Evolutionary conservation across 1,140 invertebrate species (phyloP).

Genomic region (Temnothorax longispinosus): DNA sequence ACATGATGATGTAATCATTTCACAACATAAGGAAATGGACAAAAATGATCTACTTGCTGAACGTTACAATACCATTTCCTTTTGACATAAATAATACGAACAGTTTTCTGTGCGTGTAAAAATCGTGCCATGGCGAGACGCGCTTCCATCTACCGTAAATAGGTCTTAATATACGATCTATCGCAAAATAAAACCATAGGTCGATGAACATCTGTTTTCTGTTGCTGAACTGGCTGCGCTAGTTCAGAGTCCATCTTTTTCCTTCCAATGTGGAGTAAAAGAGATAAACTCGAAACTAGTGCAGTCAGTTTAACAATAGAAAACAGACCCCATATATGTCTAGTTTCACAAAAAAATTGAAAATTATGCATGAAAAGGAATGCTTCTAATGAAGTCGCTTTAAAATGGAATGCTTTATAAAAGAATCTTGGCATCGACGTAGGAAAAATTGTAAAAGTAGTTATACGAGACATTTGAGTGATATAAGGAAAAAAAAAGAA

Average conservation of each 20-base stretch:
- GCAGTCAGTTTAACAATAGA: too few species aligned
- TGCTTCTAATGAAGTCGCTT: constrained; percentile 16
- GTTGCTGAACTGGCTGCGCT: too few species aligned
- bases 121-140: neutral
- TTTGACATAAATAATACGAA: neutral
- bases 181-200: neutral
- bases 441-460: constrained; percentile 37
- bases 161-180: constrained; percentile 14
- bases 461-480: neutral
- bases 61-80: neutral
- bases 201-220: too few species aligned
- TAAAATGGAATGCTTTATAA: constrained; percentile 32
- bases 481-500: neutral
- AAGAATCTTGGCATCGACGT: constrained; percentile 31
- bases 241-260: too few species aligned
- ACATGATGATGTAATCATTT: neutral
- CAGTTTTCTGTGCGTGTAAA: neutral
- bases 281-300: too few species aligned
- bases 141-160: constrained; percentile 24
- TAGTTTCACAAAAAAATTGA: constrained; percentile 38
- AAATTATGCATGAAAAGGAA: constrained; percentile 2
- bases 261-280: too few species aligned
- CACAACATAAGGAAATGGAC: neutral
- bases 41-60: neutral
- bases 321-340: neutral